These are phyloP conservation scores for Nysson spinosus DNA, from an alignment of 2,888 invertebrate species.

Conservation along the genomic window DNA sequence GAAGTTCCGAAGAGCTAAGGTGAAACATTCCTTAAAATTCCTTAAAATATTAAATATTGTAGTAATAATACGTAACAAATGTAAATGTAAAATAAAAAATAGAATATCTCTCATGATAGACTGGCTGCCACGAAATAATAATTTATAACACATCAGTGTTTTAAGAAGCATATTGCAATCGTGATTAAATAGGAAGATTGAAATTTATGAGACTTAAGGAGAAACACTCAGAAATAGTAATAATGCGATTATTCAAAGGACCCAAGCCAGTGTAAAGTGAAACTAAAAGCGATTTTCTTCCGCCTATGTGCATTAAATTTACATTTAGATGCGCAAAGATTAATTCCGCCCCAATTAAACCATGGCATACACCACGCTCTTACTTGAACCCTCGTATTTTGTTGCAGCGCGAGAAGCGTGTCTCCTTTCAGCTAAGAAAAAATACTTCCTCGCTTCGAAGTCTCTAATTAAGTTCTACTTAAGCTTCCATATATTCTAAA, in stretches of 20 bases:
- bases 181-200: no score
- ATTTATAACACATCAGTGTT: no score
- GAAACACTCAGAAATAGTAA: no score
- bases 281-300: conserved; percentile 39
- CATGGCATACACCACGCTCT: conserved; percentile 38
- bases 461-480: conserved; percentile 55
- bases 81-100: no score
- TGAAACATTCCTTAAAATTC: no score
- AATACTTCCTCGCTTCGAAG: conserved; percentile 31
- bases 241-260: background rate
- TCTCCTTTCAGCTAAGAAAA: conserved; percentile 44
- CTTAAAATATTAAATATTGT: no score
- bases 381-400: conserved; percentile 42
- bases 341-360: conserved; percentile 59
- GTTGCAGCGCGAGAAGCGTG: conserved; percentile 48
- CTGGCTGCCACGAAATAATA: no score
- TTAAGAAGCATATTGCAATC: no score
- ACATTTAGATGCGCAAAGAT: conserved; percentile 51
- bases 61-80: no score
- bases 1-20: no score
- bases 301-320: conserved; percentile 39
- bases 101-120: no score
- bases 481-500: conserved; percentile 30
- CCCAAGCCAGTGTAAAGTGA: conserved; percentile 1
- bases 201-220: no score